These are phyloP conservation scores for Drosophila santomea DNA, from an alignment of 1,140 invertebrate genomes.

Conservation along the genomic window DNA sequence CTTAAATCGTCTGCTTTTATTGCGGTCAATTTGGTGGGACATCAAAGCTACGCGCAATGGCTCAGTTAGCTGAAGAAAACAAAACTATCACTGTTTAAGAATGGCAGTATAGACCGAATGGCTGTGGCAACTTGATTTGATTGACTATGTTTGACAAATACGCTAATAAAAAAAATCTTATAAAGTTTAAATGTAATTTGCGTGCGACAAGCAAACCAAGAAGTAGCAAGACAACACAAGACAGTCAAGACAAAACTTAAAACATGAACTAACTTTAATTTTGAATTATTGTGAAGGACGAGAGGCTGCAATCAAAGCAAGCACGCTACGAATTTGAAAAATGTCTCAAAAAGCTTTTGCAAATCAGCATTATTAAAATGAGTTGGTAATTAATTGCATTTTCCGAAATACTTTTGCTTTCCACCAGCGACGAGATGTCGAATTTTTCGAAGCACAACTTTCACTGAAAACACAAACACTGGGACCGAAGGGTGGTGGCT, in stretches of 20 bases:
- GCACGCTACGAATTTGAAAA: slow-evolving; percentile 9
- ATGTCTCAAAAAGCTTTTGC: slow-evolving; percentile 1
- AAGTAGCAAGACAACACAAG: too few relatives aligned
- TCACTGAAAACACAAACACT: slow-evolving; percentile 67
- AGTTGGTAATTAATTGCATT: slow-evolving; percentile 32
- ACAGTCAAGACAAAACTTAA: neutral
- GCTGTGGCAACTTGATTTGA: neutral
- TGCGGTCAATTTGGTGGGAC: neutral
- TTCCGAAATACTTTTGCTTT: slow-evolving; percentile 31
- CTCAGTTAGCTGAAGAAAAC: neutral
- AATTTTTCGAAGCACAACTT: slow-evolving; percentile 53
- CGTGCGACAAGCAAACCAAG: neutral
- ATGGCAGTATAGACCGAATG: neutral
- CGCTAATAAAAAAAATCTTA: neutral
- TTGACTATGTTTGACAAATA: neutral
- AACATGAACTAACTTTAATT: neutral
- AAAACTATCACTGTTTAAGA: neutral
- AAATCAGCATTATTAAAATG: slow-evolving; percentile 4
- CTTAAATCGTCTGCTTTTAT: neutral
- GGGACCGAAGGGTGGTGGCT: slow-evolving; percentile 5
- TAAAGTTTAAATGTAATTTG: neutral
- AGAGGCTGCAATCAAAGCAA: neutral
- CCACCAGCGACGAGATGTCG: slow-evolving; percentile 16
- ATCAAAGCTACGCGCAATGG: neutral
- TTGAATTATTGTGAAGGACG: neutral